phyloP scores from a whole-genome alignment of 1,140 invertebrate species.

The Drosophila oshimai region DNA sequence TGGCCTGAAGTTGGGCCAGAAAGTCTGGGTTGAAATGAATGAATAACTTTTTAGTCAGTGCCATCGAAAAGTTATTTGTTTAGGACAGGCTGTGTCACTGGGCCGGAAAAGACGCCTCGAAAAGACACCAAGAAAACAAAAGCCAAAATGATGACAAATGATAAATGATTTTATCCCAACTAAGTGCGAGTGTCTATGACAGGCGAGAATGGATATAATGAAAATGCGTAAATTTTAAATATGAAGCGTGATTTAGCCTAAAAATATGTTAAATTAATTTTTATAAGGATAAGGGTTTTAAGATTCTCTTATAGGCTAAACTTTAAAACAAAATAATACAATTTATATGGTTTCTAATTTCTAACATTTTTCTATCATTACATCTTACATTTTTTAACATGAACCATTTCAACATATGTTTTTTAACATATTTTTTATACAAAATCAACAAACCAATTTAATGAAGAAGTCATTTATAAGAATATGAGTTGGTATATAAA shows the following conservation, averaged over 20 bases:
- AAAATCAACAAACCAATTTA: too few relatives aligned
- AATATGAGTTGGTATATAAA: neutral
- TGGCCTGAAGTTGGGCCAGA: constrained; percentile 24
- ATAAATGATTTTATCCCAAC: constrained; percentile 34
- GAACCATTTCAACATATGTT: too few relatives aligned
- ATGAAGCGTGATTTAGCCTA: neutral
- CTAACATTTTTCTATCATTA: too few relatives aligned
- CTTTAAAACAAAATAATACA: too few relatives aligned
- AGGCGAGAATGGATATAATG: constrained; percentile 5
- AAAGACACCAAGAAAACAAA: constrained; percentile 31
- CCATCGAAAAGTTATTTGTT: constrained; percentile 49
- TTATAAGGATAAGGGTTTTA: too few relatives aligned
- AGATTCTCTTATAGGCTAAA: too few relatives aligned
- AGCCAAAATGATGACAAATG: constrained; percentile 31
- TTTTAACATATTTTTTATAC: too few relatives aligned
- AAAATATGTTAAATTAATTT: neutral
- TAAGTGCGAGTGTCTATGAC: constrained; percentile 29
- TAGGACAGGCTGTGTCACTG: constrained; percentile 18
- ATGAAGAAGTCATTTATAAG: too few relatives aligned
- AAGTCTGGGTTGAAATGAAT: constrained; percentile 1
- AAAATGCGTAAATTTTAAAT: constrained; percentile 7
- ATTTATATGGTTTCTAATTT: too few relatives aligned
- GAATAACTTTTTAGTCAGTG: constrained; percentile 35
- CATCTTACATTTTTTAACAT: too few relatives aligned
- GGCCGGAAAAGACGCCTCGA: neutral